Percentiles rank a stretch among this genome's conserved stretches.
phyloP scores from a whole-genome alignment of 2,113 vertebrate genomes.

The Microcebus griseorufus region DNA sequence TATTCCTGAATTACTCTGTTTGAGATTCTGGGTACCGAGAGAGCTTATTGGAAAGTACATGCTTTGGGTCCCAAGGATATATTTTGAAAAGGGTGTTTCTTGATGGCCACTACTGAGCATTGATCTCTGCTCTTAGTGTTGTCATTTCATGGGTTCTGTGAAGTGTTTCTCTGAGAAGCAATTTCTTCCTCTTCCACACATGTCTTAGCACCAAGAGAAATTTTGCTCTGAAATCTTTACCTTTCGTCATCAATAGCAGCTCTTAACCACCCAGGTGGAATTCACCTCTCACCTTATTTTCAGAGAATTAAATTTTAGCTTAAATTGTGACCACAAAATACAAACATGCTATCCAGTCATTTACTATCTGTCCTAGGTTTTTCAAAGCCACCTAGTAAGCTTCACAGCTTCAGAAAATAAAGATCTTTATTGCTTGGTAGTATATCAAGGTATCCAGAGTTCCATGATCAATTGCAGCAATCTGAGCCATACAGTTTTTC shows the following conservation, averaged over 20 bases:
- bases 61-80: not conserved
- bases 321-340: not conserved
- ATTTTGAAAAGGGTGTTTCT: not conserved
- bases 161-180: constrained; percentile 6
- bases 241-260: not conserved
- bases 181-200: not conserved
- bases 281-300: constrained; percentile 32
- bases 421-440: not conserved
- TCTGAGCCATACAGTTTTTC: not conserved
- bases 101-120: not conserved
- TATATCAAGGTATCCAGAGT: constrained; percentile 8
- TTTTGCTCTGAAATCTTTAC: not conserved
- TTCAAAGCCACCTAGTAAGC: not conserved
- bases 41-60: not conserved
- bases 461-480: not conserved
- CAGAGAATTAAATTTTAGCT: constrained; percentile 7
- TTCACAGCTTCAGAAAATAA: constrained; percentile 41
- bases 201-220: constrained; percentile 11
- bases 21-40: not conserved
- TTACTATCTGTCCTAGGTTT: not conserved
- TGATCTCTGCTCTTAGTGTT: not conserved
- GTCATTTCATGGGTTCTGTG: not conserved
- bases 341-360: not conserved
- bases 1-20: not conserved
- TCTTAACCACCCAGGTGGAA: not conserved